A percentile compares a stretch with the other conserved stretches of the same genome.
These are phyloP conservation scores for Scaptomyza caliginosa DNA, from an alignment of 2,888 invertebrate genomes.

Conservation along the genomic window DNA sequence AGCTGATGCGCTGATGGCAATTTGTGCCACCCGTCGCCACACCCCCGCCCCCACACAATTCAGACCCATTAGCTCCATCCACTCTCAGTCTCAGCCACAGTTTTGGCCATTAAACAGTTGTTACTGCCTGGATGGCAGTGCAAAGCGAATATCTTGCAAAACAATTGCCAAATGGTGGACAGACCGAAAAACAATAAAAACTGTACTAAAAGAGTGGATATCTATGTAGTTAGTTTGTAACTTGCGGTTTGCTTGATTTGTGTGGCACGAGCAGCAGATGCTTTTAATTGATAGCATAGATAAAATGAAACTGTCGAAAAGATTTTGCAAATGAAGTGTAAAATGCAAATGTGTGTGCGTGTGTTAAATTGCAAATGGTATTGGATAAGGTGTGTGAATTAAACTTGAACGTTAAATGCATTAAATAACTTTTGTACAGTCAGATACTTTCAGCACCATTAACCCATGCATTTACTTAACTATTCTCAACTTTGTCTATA, in stretches of 20 bases:
- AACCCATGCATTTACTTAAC: neutral
- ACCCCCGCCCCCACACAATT: neutral
- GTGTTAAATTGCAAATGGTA: neutral
- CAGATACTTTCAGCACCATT: neutral
- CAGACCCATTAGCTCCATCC: neutral
- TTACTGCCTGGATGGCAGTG: conserved; percentile 19
- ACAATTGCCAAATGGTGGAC: conserved; percentile 52
- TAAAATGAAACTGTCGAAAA: conserved; percentile 8
- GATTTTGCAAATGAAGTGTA: neutral
- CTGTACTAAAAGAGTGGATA: conserved; percentile 20
- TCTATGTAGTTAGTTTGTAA: conserved; percentile 16
- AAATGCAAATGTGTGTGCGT: neutral
- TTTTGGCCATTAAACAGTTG: conserved; percentile 50
- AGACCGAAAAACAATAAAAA: conserved; percentile 4
- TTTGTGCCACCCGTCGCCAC: conserved; percentile 36
- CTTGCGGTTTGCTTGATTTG: conserved; percentile 32
- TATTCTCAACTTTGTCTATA: neutral
- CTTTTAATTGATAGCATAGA: conserved; percentile 18
- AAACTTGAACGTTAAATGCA: neutral
- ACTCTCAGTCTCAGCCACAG: neutral
- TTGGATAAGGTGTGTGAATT: neutral
- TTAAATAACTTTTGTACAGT: neutral
- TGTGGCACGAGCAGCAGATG: conserved; percentile 20
- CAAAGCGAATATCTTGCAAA: conserved; percentile 41
- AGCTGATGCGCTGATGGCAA: conserved; percentile 64